Evolutionary conservation across 1,140 invertebrate species (phyloP).

Genomic region (Danaus plexippus): DNA sequence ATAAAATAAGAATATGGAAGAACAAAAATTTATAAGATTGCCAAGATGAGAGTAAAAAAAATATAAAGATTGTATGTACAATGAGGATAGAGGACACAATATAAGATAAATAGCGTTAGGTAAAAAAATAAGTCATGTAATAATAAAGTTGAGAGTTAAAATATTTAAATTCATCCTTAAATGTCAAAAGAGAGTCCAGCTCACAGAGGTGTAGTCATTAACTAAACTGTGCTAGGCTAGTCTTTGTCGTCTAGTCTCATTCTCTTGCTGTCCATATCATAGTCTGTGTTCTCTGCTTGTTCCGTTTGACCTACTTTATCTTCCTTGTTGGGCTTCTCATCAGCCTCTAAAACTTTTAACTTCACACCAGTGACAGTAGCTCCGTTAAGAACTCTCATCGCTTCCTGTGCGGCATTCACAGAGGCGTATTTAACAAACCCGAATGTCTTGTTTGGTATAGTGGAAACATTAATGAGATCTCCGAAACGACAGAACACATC

Average conservation of each 20-base stretch:
- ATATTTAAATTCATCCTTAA: slow-evolving; percentile 6
- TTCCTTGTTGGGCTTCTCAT: slow-evolving; percentile 74
- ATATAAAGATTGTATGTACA: too few relatives aligned
- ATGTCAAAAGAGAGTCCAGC: slow-evolving; percentile 16
- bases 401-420: slow-evolving; percentile 82
- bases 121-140: too few relatives aligned
- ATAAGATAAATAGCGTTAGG: too few relatives aligned
- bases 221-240: slow-evolving; percentile 10
- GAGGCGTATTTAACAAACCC: slow-evolving; percentile 93
- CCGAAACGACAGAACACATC: slow-evolving; percentile 94
- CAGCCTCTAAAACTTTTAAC: slow-evolving; percentile 91
- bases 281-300: slow-evolving; percentile 30
- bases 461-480: slow-evolving; percentile 92
- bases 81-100: too few relatives aligned
- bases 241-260: slow-evolving; percentile 41
- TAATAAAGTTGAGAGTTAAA: too few relatives aligned
- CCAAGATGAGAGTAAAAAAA: too few relatives aligned
- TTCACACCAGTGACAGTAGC: slow-evolving; percentile 86
- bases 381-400: slow-evolving; percentile 82
- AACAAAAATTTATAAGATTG: too few relatives aligned
- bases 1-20: too few relatives aligned
- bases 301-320: slow-evolving; percentile 28
- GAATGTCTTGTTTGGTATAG: slow-evolving; percentile 90
- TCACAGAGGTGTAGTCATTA: slow-evolving; percentile 5
- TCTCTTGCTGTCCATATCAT: slow-evolving; percentile 43